Evolutionary conservation across 2,888 invertebrate species (phyloP).

Genomic region (Eurytoma adleriae): DNA sequence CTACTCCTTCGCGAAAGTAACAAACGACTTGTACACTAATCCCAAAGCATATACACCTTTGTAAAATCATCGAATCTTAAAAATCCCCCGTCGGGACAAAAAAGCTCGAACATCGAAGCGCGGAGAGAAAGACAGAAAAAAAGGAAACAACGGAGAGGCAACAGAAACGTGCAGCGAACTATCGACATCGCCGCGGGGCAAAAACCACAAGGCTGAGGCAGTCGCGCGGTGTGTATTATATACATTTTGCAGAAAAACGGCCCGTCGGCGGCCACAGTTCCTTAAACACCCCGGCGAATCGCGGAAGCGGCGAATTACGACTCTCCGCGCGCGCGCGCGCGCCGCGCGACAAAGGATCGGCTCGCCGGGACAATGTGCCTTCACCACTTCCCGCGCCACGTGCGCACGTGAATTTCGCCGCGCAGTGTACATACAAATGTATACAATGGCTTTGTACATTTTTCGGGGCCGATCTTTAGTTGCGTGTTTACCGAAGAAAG

Average conservation of each 20-base stretch:
- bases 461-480: neutral
- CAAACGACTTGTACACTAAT: too few relatives aligned
- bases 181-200: neutral
- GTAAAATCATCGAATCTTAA: neutral
- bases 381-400: too few relatives aligned
- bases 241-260: too few relatives aligned
- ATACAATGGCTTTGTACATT: neutral
- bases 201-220: slow-evolving; percentile 11
- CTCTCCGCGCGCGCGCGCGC: neutral
- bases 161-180: neutral
- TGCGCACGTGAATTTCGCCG: too few relatives aligned
- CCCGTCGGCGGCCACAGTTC: neutral
- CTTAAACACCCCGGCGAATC: slow-evolving; percentile 27
- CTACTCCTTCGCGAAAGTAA: too few relatives aligned
- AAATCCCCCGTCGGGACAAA: neutral
- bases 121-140: neutral
- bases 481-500: slow-evolving; percentile 51
- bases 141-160: too few relatives aligned
- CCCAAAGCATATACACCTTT: too few relatives aligned
- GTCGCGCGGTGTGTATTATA: too few relatives aligned
- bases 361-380: neutral
- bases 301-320: slow-evolving; percentile 40
- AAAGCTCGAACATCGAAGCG: neutral
- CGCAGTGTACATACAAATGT: neutral
- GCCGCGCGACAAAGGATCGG: neutral